phyloP scores from a whole-genome alignment of 2,888 invertebrate species.

The Acleris laterana region DNA sequence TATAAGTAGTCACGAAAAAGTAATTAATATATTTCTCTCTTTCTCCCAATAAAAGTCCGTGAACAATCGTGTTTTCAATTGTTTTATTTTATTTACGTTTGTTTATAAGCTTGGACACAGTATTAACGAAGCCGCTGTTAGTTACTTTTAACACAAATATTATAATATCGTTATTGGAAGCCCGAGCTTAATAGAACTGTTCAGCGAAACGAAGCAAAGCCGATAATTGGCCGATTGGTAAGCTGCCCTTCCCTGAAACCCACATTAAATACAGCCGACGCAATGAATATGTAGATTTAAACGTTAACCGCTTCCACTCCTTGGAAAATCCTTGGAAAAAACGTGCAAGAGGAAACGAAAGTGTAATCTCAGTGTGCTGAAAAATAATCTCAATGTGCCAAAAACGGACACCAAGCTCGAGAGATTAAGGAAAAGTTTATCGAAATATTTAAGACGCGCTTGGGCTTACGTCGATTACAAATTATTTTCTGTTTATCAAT shows the following conservation, averaged over 20 bases:
- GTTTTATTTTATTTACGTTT: no score
- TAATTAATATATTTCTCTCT: no score
- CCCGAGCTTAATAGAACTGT: slow-evolving; percentile 1
- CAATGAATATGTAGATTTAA: slow-evolving; percentile 8
- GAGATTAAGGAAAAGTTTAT: no score
- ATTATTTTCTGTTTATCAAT: no score
- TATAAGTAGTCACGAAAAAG: no score
- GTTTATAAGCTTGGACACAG: no score
- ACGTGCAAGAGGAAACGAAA: not conserved
- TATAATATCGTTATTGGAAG: not conserved
- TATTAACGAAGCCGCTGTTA: no score
- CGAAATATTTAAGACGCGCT: no score
- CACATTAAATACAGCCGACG: slow-evolving; percentile 13
- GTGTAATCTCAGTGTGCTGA: not conserved
- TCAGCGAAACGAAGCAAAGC: slow-evolving; percentile 6
- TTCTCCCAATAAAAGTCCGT: no score
- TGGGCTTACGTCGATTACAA: no score
- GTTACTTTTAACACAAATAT: slow-evolving; percentile 1
- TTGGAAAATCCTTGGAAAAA: not conserved
- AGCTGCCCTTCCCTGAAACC: slow-evolving; percentile 4
- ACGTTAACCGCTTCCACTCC: not conserved
- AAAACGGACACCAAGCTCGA: no score
- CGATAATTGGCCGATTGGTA: slow-evolving; percentile 14
- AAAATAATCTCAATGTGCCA: not conserved
- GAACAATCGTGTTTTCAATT: no score